Conservation (phyloP, 2,888 invertebrate species). For the Crematogaster levior region DNA sequence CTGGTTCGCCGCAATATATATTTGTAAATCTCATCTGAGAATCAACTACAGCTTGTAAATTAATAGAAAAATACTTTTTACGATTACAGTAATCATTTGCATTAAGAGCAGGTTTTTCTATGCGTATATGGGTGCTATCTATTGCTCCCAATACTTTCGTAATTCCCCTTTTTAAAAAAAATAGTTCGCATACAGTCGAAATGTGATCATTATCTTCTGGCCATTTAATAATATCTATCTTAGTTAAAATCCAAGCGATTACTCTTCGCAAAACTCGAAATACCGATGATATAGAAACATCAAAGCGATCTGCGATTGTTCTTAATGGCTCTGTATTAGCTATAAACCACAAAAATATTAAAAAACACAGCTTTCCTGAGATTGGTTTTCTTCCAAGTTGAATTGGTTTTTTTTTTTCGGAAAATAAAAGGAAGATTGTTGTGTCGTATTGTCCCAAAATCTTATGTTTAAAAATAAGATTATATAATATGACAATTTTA, state of each 20-base stretch:
- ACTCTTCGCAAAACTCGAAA: neutral
- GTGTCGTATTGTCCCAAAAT: too few species aligned
- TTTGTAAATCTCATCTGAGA: neutral
- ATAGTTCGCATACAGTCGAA: neutral
- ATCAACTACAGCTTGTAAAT: slow-evolving; percentile 14
- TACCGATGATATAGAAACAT: slow-evolving; percentile 1
- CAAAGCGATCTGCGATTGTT: slow-evolving; percentile 4
- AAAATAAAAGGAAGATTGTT: too few species aligned
- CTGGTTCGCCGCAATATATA: slow-evolving; percentile 9
- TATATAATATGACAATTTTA: too few species aligned
- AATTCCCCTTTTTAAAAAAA: neutral
- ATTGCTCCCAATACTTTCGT: neutral
- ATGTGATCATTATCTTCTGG: neutral
- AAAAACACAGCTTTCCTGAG: neutral
- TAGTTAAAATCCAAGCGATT: slow-evolving; percentile 6
- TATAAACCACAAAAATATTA: neutral
- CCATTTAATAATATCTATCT: slow-evolving; percentile 27
- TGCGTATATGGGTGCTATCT: neutral
- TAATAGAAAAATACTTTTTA: slow-evolving; percentile 1
- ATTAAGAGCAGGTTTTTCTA: neutral
- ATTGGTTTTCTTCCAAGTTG: neutral
- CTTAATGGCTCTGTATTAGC: neutral
- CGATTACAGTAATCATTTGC: neutral
- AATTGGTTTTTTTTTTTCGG: too few species aligned
- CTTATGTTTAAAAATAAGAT: neutral